A percentile compares a stretch with the other conserved stretches of the same genome.
Evolutionary conservation across 2,888 invertebrate genomes (phyloP).

Genomic region (Drosophila neotestacea): DNA sequence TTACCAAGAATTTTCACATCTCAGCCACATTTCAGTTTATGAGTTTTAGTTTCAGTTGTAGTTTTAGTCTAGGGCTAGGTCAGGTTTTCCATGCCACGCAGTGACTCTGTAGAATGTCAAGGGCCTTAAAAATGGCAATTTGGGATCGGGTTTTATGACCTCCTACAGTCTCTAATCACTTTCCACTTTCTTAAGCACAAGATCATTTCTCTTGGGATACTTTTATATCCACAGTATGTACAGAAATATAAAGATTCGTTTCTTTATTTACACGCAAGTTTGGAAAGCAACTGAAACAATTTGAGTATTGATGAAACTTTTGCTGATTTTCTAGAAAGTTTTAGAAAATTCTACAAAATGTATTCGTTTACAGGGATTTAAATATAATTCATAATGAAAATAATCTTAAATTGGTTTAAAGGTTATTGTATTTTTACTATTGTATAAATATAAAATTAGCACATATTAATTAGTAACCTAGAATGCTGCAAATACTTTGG

Average conservation of each 20-base stretch:
- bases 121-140: constrained; percentile 23
- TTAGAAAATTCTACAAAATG: too few relatives aligned
- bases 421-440: too few relatives aligned
- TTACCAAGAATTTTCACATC: constrained; percentile 52
- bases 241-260: not conserved
- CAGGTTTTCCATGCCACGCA: constrained; percentile 30
- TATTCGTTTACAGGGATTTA: too few relatives aligned
- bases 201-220: not conserved
- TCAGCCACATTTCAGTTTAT: constrained; percentile 16
- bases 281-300: constrained; percentile 6
- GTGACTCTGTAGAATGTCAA: constrained; percentile 32
- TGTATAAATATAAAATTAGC: too few relatives aligned
- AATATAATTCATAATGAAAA: too few relatives aligned
- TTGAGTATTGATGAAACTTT: constrained; percentile 10
- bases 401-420: too few relatives aligned
- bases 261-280: constrained; percentile 8
- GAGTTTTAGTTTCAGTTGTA: constrained; percentile 2
- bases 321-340: not conserved
- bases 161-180: not conserved
- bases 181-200: constrained; percentile 16
- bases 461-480: too few relatives aligned
- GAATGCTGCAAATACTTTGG: too few relatives aligned
- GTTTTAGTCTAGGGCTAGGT: constrained; percentile 37
- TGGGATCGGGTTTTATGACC: constrained; percentile 16
- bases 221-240: too few relatives aligned